Evolutionary conservation across 2,888 invertebrate genomes (phyloP).

Genomic region (Electrophaes corylata): DNA sequence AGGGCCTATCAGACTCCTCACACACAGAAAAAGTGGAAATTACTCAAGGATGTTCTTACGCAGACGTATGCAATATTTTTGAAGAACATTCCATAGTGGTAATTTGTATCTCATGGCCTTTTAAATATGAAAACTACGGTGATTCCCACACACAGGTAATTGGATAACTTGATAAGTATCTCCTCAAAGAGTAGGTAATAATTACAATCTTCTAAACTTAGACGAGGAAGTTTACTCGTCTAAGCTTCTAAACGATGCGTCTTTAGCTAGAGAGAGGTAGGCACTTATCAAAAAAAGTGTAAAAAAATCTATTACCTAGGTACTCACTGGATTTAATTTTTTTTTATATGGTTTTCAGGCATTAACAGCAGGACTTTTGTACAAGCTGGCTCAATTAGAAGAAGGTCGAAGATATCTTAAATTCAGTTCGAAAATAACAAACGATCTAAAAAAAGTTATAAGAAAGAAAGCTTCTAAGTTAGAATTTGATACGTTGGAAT

Average conservation of each 20-base stretch:
- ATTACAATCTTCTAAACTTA: too few species aligned
- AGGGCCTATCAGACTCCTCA: constrained; percentile 62
- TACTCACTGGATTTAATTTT: too few species aligned
- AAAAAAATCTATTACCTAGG: too few species aligned
- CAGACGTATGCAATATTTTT: constrained; percentile 73
- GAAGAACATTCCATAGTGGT: constrained; percentile 64
- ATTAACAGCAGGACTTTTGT: constrained; percentile 58
- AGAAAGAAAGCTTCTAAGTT: constrained; percentile 55
- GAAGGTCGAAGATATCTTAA: constrained; percentile 73
- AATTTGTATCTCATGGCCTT: constrained; percentile 64
- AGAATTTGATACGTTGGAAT: constrained; percentile 54
- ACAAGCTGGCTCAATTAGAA: constrained; percentile 63
- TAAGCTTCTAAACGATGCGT: too few species aligned
- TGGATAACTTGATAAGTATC: not conserved
- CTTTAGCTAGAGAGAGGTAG: too few species aligned
- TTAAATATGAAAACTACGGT: constrained; percentile 54
- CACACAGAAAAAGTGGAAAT: constrained; percentile 65
- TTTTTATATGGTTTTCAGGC: constrained; percentile 51
- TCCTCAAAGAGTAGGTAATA: too few species aligned
- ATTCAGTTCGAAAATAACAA: constrained; percentile 67
- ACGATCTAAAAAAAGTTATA: constrained; percentile 66
- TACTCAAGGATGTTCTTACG: constrained; percentile 62
- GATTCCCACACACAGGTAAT: constrained; percentile 60
- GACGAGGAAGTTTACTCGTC: too few species aligned
- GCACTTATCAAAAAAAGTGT: too few species aligned